Percentiles rank a stretch among this genome's conserved stretches.
phyloP scores from a whole-genome alignment of 1,140 invertebrate genomes.

The Aphelinus certus region DNA sequence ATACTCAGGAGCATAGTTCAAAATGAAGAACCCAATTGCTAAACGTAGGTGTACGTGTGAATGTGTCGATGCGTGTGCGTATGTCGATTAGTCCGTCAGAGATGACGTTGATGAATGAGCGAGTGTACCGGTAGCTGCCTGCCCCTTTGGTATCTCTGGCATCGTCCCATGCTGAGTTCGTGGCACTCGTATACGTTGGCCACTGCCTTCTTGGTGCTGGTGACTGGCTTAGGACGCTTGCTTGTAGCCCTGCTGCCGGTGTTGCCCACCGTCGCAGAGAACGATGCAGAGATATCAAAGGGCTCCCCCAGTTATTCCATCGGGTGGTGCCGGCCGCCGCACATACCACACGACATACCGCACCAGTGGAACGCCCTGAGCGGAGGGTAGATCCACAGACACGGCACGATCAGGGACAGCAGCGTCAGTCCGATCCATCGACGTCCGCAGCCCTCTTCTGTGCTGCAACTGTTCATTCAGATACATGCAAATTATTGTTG shows the following conservation, averaged over 20 bases:
- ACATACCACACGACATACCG: constrained; percentile 79
- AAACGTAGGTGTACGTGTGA: no score
- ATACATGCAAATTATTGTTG: no score
- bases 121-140: constrained; percentile 62
- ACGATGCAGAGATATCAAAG: constrained; percentile 63
- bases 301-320: constrained; percentile 65
- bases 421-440: constrained; percentile 86
- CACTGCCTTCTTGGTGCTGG: constrained; percentile 37
- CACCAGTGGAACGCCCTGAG: constrained; percentile 85
- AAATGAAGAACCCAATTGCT: constrained; percentile 23
- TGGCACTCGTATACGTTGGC: constrained; percentile 63
- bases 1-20: no score
- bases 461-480: constrained; percentile 61
- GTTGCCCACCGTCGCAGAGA: constrained; percentile 45
- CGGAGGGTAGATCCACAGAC: constrained; percentile 92
- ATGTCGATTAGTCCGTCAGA: constrained; percentile 43
- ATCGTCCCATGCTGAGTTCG: constrained; percentile 58
- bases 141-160: constrained; percentile 65
- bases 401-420: constrained; percentile 88
- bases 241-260: neutral
- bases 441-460: constrained; percentile 67
- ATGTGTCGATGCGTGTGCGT: neutral
- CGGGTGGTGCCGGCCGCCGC: constrained; percentile 85
- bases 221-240: constrained; percentile 10
- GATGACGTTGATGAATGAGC: constrained; percentile 61